These are phyloP conservation scores for Stichopus chloronotus DNA, from an alignment of 35 echinoderm and acorn worm species.

Conservation along the genomic window DNA sequence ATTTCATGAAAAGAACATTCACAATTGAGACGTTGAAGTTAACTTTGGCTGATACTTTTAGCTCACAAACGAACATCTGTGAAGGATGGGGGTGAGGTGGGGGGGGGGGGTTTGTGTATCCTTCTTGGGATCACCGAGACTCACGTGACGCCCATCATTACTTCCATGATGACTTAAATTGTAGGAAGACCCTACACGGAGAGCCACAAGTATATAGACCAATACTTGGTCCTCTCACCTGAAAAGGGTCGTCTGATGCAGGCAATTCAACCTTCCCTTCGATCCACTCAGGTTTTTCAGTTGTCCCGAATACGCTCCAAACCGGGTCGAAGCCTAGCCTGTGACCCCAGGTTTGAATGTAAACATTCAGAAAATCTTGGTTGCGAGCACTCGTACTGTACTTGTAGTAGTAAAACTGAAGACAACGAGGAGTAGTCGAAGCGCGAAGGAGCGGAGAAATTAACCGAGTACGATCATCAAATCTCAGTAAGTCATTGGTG, in stretches of 20 bases:
- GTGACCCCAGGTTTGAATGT: slow-evolving; percentile 23
- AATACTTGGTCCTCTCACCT: background rate
- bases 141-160: too few relatives aligned
- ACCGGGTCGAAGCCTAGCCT: slow-evolving; percentile 32
- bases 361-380: slow-evolving; percentile 47
- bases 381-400: background rate
- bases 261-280: slow-evolving; percentile 7
- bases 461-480: background rate
- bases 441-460: background rate
- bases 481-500: background rate
- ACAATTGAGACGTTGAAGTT: too few relatives aligned
- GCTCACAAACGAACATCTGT: too few relatives aligned
- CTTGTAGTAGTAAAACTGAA: slow-evolving; percentile 15
- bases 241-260: background rate
- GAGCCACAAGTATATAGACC: too few relatives aligned
- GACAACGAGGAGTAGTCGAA: background rate
- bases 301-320: background rate
- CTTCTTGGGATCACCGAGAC: too few relatives aligned
- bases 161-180: too few relatives aligned
- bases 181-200: too few relatives aligned
- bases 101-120: too few relatives aligned
- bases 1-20: too few relatives aligned
- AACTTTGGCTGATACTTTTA: too few relatives aligned
- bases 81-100: too few relatives aligned
- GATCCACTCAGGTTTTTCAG: background rate